A percentile compares a stretch with the other conserved stretches of the same genome.
Evolutionary conservation across 1,140 invertebrate species (phyloP).

Genomic region (Geopemphigus sp.): DNA sequence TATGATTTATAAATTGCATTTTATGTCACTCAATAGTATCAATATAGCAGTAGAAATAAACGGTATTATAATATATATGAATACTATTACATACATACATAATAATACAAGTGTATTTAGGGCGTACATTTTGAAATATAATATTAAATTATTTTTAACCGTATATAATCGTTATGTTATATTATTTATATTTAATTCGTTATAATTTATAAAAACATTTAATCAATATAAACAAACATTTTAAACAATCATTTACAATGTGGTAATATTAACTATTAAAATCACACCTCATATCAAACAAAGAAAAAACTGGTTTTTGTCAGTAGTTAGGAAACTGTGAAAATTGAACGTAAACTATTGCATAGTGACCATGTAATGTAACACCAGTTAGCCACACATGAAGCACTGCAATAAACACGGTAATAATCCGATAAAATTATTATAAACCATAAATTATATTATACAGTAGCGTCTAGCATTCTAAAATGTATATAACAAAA

Average conservation of each 20-base stretch:
- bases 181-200: not conserved
- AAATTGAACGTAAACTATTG: not conserved
- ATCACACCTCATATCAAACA: constrained; percentile 14
- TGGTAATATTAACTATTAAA: constrained; percentile 6
- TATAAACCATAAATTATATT: constrained; percentile 19
- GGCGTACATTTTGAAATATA: too few relatives aligned
- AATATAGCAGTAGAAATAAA: too few relatives aligned
- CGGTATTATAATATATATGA: too few relatives aligned
- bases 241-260: not conserved
- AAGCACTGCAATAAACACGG: constrained; percentile 24
- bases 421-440: constrained; percentile 30
- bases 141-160: too few relatives aligned
- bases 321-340: constrained; percentile 12
- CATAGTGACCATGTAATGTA: constrained; percentile 10
- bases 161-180: too few relatives aligned
- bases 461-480: not conserved
- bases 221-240: not conserved
- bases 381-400: constrained; percentile 1
- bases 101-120: too few relatives aligned
- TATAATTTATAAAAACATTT: not conserved
- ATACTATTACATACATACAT: too few relatives aligned
- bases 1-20: too few relatives aligned
- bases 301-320: constrained; percentile 26
- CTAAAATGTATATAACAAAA: not conserved
- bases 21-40: too few relatives aligned